phyloP scores from a whole-genome alignment of 2,113 vertebrate genomes.

The Gracilinanus agilis region DNA sequence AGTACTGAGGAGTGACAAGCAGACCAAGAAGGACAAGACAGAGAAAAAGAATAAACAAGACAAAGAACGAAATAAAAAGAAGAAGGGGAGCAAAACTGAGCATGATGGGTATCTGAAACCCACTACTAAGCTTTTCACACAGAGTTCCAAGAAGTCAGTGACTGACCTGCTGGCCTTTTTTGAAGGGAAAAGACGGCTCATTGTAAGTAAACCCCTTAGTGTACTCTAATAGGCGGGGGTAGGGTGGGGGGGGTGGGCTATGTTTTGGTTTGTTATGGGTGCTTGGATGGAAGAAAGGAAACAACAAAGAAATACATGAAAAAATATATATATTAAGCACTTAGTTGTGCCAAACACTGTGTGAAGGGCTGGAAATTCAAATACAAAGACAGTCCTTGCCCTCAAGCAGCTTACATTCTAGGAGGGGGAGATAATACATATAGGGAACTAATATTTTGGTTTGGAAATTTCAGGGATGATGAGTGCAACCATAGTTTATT shows the following conservation, averaged over 20 bases:
- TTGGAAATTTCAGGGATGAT: background rate
- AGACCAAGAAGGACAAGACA: conserved; percentile 88
- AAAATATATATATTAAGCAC: background rate
- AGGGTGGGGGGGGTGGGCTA: background rate
- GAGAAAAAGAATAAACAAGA: conserved; percentile 90
- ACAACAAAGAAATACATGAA: background rate
- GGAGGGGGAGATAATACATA: background rate
- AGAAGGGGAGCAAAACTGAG: conserved; percentile 88
- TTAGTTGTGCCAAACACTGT: background rate
- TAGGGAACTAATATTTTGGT: background rate
- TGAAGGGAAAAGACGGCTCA: conserved; percentile 93
- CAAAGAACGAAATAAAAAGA: conserved; percentile 92
- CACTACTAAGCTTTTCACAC: conserved; percentile 84
- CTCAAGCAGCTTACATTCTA: background rate
- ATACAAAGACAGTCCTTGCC: background rate
- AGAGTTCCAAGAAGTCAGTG: conserved; percentile 84
- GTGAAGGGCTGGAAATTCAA: background rate
- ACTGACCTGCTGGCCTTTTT: conserved; percentile 93
- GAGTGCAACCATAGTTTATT: background rate
- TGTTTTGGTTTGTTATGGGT: background rate
- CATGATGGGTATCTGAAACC: conserved; percentile 89
- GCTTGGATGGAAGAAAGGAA: background rate
- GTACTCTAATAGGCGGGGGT: background rate
- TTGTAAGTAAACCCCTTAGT: conserved; percentile 89
- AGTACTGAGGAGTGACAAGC: conserved; percentile 87